Conservation (phyloP, 2,888 invertebrate species). For the Apodemia zela region DNA sequence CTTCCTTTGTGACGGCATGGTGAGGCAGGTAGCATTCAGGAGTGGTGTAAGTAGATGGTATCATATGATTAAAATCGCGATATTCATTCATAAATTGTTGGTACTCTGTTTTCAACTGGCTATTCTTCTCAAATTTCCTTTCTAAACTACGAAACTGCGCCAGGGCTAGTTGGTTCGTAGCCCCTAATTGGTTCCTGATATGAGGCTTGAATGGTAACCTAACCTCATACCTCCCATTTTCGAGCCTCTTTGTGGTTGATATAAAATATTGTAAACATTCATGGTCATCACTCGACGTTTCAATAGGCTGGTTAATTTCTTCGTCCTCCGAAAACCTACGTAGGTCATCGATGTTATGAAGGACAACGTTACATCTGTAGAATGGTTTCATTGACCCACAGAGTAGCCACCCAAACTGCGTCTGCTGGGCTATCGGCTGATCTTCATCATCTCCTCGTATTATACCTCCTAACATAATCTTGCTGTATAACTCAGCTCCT, state of each 20-base stretch:
- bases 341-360: slow-evolving; percentile 19
- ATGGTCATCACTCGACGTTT: slow-evolving; percentile 17
- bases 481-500: too few species aligned
- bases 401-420: slow-evolving; percentile 31
- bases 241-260: slow-evolving; percentile 21
- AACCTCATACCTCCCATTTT: slow-evolving; percentile 28
- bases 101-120: slow-evolving; percentile 18
- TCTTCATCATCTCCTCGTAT: slow-evolving; percentile 8
- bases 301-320: slow-evolving; percentile 2
- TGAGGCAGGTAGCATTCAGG: slow-evolving; percentile 19
- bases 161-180: slow-evolving; percentile 28
- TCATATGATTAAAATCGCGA: slow-evolving; percentile 28
- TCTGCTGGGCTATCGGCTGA: slow-evolving; percentile 27
- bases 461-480: too few species aligned
- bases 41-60: background rate
- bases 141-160: slow-evolving; percentile 33
- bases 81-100: slow-evolving; percentile 30
- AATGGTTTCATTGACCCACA: slow-evolving; percentile 22
- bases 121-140: slow-evolving; percentile 20
- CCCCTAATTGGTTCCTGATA: slow-evolving; percentile 27
- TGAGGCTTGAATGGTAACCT: slow-evolving; percentile 28
- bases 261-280: slow-evolving; percentile 20
- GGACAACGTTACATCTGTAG: slow-evolving; percentile 22
- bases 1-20: slow-evolving; percentile 1
- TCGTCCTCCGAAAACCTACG: slow-evolving; percentile 21